Evolutionary conservation across 2,113 vertebrate species (phyloP).

Genomic region (Ursus arctos): DNA sequence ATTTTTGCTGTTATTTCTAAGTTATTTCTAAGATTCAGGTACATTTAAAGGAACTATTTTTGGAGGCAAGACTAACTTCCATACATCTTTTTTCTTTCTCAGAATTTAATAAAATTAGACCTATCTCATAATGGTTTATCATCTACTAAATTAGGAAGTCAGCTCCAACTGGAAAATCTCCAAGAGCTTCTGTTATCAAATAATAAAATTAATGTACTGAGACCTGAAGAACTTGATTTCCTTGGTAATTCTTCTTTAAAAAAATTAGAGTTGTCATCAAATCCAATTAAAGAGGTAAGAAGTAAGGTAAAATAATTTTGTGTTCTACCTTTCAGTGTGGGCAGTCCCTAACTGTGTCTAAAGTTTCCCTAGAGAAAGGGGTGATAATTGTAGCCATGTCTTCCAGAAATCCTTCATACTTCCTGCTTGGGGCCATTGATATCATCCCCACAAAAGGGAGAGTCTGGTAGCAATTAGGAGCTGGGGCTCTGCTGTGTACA

Average conservation of each 20-base stretch:
- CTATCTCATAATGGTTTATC: slow-evolving; percentile 92
- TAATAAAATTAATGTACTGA: slow-evolving; percentile 90
- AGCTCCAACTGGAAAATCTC: slow-evolving; percentile 90
- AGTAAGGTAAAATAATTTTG: neutral
- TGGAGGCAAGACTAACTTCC: neutral
- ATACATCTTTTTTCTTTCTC: slow-evolving; percentile 32
- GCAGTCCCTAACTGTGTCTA: neutral
- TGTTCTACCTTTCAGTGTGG: neutral
- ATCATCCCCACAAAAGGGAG: no score
- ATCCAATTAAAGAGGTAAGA: slow-evolving; percentile 92
- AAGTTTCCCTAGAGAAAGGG: neutral
- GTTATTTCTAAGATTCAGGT: neutral
- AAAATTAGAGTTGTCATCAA: slow-evolving; percentile 91
- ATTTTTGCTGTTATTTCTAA: neutral
- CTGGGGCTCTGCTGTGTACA: neutral
- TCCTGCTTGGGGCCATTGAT: neutral
- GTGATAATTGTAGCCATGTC: rapidly evolving
- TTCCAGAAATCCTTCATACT: neutral
- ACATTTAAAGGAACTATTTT: neutral
- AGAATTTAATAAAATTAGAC: slow-evolving; percentile 93
- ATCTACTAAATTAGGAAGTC: slow-evolving; percentile 90
- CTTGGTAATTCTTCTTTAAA: slow-evolving; percentile 89
- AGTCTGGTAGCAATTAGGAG: neutral
- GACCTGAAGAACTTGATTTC: slow-evolving; percentile 91
- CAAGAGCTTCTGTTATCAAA: slow-evolving; percentile 87